phyloP scores from a whole-genome alignment of 2,888 invertebrate genomes.

The Himalopsyche japonica region DNA sequence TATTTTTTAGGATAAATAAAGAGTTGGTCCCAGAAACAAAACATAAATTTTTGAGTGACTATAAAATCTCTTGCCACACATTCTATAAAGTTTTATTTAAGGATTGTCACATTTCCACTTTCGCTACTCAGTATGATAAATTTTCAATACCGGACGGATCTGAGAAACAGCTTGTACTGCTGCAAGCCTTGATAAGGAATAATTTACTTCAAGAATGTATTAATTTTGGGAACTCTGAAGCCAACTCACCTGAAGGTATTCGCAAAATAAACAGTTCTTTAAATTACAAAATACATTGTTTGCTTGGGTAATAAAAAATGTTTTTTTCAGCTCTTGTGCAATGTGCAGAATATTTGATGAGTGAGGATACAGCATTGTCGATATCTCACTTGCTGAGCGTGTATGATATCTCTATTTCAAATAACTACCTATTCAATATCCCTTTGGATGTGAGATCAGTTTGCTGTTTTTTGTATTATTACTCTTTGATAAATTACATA shows the following conservation, averaged over 20 bases:
- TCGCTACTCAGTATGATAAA: conserved; percentile 48
- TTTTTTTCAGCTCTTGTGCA: conserved; percentile 52
- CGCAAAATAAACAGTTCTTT: background rate
- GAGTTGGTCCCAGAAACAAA: conserved; percentile 30
- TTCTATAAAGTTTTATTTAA: conserved; percentile 49
- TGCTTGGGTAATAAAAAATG: background rate
- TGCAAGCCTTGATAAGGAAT: conserved; percentile 48
- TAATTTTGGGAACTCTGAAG: conserved; percentile 44
- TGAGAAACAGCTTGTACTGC: conserved; percentile 47
- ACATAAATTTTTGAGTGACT: conserved; percentile 31
- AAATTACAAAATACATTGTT: background rate
- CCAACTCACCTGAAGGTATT: conserved; percentile 22
- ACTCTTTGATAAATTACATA: conserved; percentile 32
- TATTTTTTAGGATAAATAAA: conserved; percentile 36
- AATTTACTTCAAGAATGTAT: conserved; percentile 49
- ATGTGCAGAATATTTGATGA: conserved; percentile 53
- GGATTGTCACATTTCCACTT: conserved; percentile 45
- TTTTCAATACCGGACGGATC: conserved; percentile 47
- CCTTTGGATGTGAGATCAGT: conserved; percentile 39
- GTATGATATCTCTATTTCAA: conserved; percentile 44
- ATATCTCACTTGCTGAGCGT: conserved; percentile 57
- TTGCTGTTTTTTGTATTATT: conserved; percentile 31
- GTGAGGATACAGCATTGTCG: conserved; percentile 57
- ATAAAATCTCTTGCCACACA: conserved; percentile 47
- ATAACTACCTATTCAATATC: conserved; percentile 44